Base-by-base conservation (phyloP, 2,797 vertebrate genomes). In the Acanthiza pusilla region DNA sequence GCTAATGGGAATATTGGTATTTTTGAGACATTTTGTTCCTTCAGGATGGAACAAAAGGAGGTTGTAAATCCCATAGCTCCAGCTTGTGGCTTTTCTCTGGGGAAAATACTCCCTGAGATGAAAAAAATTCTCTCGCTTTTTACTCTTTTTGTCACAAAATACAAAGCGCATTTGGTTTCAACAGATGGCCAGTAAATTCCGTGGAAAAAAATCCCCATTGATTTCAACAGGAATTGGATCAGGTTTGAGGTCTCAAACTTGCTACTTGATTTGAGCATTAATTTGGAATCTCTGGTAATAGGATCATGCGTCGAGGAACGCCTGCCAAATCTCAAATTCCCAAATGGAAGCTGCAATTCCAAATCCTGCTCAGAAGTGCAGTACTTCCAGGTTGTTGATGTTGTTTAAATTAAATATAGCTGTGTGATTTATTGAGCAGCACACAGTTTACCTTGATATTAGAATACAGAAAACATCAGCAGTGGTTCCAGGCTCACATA, bases 41-140 rank as follows among this genome's bases (percentile, higher is more conserved):
- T 57, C 63, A 92, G 88, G 87, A 95, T 15, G n/a, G 84, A 94
- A 91, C 61, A 92, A 67, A 83, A 91, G 58, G 34, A n/a, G 45
- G 55, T 84, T 20, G 4, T 45, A 82, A 92, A 93, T 95, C 79
- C 72, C 65, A 7, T 5, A 58, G 75, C 81, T 96, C 48, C 76
- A 88, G 91, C 75, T 89, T 91, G 53, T 74, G 87, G 42, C 38
- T 94, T 86, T 83, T 42, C 79, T 75, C 80, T 61, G 16, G 61
- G 82, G 71, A 85, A 89, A 83, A 78, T 50, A 29, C 30, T 63
- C 45, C 70, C 36, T 30, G 27, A 73, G 53, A 85, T 62, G 48
- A 91, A 94, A 89, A 94, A 83, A 63, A 43, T 54, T 54, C 30
- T 65, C 62, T 54, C 57, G 57, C 22, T 82, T 65, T 93, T 89